Base-by-base conservation (phyloP, 2,113 vertebrate species). In the Bubo blakistoni region DNA sequence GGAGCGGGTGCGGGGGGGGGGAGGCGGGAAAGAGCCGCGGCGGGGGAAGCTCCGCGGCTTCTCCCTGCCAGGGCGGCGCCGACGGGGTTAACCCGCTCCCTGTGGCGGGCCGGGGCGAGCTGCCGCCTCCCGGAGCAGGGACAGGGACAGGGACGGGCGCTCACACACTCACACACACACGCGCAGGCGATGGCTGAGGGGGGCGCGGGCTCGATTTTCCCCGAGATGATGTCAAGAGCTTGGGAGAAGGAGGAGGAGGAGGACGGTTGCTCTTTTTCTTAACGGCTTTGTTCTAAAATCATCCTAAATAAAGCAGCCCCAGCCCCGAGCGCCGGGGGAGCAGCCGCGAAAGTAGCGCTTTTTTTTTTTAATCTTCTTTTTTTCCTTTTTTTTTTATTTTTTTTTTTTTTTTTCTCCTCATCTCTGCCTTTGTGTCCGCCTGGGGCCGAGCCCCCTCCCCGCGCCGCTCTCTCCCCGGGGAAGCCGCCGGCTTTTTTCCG, bases 171-270 rank as follows among this genome's bases (percentile, higher is more conserved):
- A 13, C 66, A 34, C 38, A 47, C 54, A 20, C 77, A 10, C 51
- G 40, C 65, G 82, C 86, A n/a, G 73, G 81, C 92, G 95, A 96
- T 94, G 94, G 79, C 85, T 80, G 73, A 59, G 81, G 94, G 70
- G 95, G 70, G 93, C 80, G 80, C 86, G 46, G 83, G 81, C 96
- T 91, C 83, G 57, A 22, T 91, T 59, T 59, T 86, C 61, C 83
- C 81, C 66, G 74, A 78, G 84, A 96, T 90, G 90, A 91, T 93
- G 91, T 80, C 82, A 92, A 93, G 89, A 79, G 84, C 91, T 57
- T 54, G 91, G 91, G 89, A 91, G 90, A 81, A 90, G 94, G 94
- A 88, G 92, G 92, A 87, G 94, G 92, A 87, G 94, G 92, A 62
- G 61, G 77, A 71, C 69, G 21, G 73, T 76, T 71, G 92, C 90